A percentile compares a stretch with the other conserved stretches of the same genome.
Evolutionary conservation across 2,888 invertebrate species (phyloP).

Genomic region (Oscheius myriophilus): DNA sequence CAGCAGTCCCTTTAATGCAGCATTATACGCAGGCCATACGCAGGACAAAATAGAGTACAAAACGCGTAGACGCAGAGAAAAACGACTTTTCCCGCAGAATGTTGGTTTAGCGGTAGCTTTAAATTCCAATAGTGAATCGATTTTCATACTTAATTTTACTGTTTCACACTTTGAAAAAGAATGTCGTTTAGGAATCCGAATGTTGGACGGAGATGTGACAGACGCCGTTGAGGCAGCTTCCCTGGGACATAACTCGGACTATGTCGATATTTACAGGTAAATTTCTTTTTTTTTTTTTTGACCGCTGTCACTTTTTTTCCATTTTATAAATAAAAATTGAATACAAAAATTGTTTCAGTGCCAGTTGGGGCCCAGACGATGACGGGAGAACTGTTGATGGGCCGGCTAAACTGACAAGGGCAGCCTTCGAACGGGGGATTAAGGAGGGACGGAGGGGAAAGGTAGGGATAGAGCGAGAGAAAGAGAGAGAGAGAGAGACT

Average conservation of each 20-base stretch:
- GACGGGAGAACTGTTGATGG: conserved; percentile 90
- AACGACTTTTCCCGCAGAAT: too few species aligned
- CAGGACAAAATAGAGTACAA: too few species aligned
- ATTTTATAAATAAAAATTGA: conserved; percentile 2
- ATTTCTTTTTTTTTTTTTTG: conserved; percentile 4
- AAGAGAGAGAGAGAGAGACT: too few species aligned
- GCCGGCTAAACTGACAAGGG: conserved; percentile 90
- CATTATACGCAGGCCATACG: too few species aligned
- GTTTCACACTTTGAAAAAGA: too few species aligned
- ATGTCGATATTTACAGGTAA: conserved; percentile 88
- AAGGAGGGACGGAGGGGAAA: conserved; percentile 79
- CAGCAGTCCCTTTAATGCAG: too few species aligned
- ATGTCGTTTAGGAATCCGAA: conserved; percentile 59
- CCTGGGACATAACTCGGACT: conserved; percentile 90
- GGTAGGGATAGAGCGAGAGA: not conserved
- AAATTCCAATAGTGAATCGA: too few species aligned
- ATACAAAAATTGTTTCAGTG: conserved; percentile 19
- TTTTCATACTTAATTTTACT: too few species aligned
- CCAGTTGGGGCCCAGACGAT: conserved; percentile 78
- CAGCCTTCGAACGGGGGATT: conserved; percentile 95
- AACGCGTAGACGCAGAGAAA: too few species aligned
- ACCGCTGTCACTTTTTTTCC: not conserved
- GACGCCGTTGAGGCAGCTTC: conserved; percentile 96
- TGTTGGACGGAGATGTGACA: conserved; percentile 87
- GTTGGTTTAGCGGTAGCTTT: too few species aligned